Evolutionary conservation across 2,888 invertebrate species (phyloP).

Genomic region (Cloeon dipterum): DNA sequence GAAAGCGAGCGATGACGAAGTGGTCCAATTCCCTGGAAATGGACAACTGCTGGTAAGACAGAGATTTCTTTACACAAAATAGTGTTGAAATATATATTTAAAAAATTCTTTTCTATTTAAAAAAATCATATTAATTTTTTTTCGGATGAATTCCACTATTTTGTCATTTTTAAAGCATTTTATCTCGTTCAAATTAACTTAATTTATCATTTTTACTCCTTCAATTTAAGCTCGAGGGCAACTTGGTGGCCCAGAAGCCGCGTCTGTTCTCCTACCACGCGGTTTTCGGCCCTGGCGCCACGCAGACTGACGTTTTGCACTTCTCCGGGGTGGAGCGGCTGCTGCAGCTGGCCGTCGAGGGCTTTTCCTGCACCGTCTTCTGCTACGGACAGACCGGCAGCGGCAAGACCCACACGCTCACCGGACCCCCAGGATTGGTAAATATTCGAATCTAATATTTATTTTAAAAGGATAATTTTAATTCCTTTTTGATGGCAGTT

Average conservation of each 20-base stretch:
- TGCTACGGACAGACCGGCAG: conserved; percentile 95
- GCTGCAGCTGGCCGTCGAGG: conserved; percentile 84
- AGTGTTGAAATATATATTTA: too few relatives aligned
- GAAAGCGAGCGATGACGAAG: conserved; percentile 37
- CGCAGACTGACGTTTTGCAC: conserved; percentile 62
- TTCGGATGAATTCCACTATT: too few relatives aligned
- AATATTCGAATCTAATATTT: conserved; percentile 10
- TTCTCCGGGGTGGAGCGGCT: conserved; percentile 76
- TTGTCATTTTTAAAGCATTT: too few relatives aligned
- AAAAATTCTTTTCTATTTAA: too few relatives aligned
- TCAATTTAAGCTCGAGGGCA: conserved; percentile 9
- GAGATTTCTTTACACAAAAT: too few relatives aligned
- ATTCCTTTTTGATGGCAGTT: conserved; percentile 24
- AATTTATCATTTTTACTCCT: too few relatives aligned
- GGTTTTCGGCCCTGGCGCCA: conserved; percentile 79
- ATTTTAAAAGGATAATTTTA: not conserved
- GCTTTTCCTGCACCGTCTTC: conserved; percentile 82
- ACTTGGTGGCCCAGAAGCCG: conserved; percentile 30
- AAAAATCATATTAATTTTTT: too few relatives aligned
- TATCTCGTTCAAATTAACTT: too few relatives aligned
- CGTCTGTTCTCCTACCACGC: conserved; percentile 88
- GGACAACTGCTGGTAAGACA: conserved; percentile 52
- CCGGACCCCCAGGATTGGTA: conserved; percentile 73
- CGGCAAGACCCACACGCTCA: conserved; percentile 88
- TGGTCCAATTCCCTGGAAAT: conserved; percentile 68